phyloP scores from a whole-genome alignment of 2,113 vertebrate genomes.

The Mesitornis unicolor region DNA sequence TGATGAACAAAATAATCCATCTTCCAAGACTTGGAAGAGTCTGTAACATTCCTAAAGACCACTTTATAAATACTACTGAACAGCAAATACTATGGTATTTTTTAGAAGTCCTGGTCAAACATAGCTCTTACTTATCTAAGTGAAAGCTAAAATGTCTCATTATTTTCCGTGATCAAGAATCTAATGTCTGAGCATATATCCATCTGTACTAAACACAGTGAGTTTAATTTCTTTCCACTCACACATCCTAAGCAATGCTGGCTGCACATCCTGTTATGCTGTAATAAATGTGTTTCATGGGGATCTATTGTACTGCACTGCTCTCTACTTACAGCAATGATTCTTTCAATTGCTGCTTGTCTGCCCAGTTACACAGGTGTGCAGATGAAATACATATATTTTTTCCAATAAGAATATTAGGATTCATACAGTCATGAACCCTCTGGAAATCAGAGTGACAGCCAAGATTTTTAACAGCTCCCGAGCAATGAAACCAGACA shows the following conservation, averaged over 20 bases:
- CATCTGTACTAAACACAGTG: not conserved
- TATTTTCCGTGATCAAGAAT: not conserved
- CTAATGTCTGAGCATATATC: not conserved
- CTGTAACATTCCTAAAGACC: not conserved
- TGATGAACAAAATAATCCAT: not conserved
- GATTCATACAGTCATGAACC: not conserved
- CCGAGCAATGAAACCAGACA: not conserved
- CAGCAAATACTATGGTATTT: not conserved
- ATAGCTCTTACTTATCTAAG: not conserved
- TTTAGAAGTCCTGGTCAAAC: not conserved
- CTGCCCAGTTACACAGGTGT: not conserved
- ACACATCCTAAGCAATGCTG: not conserved
- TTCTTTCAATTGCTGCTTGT: slow-evolving; percentile 16
- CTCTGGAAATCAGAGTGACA: not conserved
- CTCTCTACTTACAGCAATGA: not conserved
- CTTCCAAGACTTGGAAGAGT: not conserved
- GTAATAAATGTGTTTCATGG: not conserved
- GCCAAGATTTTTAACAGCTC: not conserved
- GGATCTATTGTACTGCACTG: not conserved
- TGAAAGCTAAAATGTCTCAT: not conserved
- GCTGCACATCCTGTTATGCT: not conserved
- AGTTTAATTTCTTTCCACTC: not conserved
- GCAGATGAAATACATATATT: not conserved
- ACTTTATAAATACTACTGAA: not conserved
- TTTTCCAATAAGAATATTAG: slow-evolving; percentile 28